A percentile compares a stretch with the other conserved stretches of the same genome.
These are phyloP conservation scores for Heliornis fulica DNA, from an alignment of 2,113 vertebrate species.

Conservation along the genomic window DNA sequence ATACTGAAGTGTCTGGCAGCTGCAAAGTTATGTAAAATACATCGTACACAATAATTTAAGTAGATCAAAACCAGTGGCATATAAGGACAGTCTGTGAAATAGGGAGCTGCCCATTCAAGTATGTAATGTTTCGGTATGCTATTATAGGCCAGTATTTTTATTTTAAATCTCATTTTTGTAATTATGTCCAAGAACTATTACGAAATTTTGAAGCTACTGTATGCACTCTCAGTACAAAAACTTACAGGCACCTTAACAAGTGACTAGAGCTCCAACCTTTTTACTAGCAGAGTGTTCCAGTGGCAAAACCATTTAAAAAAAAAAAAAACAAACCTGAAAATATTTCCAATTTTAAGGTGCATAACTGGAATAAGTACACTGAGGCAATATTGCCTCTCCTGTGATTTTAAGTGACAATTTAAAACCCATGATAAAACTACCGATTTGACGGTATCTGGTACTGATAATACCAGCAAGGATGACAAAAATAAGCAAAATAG, in stretches of 20 bases:
- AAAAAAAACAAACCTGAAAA: too few species aligned
- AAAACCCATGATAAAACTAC: neutral
- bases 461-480: neutral
- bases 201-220: neutral
- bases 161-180: neutral
- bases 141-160: neutral
- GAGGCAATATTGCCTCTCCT: neutral
- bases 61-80: neutral
- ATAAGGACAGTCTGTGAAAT: neutral
- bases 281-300: neutral
- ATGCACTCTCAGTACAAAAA: neutral
- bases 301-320: neutral
- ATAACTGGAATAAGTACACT: neutral
- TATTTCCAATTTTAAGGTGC: neutral
- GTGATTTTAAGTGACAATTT: neutral
- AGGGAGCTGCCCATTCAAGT: neutral
- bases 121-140: neutral
- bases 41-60: neutral
- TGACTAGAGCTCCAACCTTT: neutral
- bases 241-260: neutral
- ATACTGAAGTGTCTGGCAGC: neutral
- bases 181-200: neutral
- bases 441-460: neutral
- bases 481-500: neutral
- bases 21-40: neutral